These are phyloP conservation scores for Melanotus villosus DNA, from an alignment of 2,888 invertebrate genomes.

Conservation along the genomic window DNA sequence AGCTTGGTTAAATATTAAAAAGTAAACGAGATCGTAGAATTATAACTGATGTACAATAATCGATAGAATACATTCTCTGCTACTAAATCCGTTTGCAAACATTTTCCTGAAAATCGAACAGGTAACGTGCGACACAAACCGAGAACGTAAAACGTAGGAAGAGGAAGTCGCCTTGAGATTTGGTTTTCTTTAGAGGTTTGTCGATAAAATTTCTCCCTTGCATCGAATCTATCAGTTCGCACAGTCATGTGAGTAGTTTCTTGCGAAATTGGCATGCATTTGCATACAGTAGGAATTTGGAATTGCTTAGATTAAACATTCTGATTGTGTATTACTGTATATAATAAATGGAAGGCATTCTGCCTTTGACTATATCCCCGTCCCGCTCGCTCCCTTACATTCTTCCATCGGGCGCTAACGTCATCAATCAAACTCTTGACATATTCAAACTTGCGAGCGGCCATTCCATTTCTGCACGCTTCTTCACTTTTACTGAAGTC, in stretches of 20 bases:
- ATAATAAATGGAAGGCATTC: conserved; percentile 18
- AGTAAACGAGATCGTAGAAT: no score
- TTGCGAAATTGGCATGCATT: conserved; percentile 15
- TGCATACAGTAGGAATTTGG: conserved; percentile 21
- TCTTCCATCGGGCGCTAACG: conserved; percentile 34
- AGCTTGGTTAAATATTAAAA: no score
- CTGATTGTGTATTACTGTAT: conserved; percentile 4
- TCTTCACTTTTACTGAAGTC: conserved; percentile 43
- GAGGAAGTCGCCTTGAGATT: no score
- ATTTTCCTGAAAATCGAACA: no score
- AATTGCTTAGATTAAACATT: conserved; percentile 17
- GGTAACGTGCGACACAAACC: no score
- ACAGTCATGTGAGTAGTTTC: not conserved
- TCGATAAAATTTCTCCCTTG: no score
- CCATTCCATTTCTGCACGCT: conserved; percentile 47
- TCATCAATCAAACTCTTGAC: conserved; percentile 49
- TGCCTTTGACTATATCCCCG: conserved; percentile 19
- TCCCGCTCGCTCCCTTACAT: conserved; percentile 13
- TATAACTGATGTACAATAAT: no score
- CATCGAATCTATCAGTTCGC: not conserved
- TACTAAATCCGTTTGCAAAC: no score
- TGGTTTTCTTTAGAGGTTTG: no score
- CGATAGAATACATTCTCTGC: no score
- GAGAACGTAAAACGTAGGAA: no score
- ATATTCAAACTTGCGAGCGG: conserved; percentile 50